These are phyloP conservation scores for Alfaro cultratus DNA, from an alignment of 2,797 vertebrate species.

Conservation along the genomic window DNA sequence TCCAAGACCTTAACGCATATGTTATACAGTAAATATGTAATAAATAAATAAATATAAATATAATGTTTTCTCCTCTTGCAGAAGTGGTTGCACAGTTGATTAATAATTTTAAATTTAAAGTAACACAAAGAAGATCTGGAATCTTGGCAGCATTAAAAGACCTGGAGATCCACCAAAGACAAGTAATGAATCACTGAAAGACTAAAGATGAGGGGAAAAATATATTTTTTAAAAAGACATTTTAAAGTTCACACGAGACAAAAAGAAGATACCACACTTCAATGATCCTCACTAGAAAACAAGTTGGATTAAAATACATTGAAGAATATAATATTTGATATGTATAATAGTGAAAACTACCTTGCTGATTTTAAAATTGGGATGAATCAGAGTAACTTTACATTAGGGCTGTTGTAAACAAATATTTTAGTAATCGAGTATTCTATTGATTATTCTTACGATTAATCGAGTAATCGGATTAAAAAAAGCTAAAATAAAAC, in stretches of 20 bases:
- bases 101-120: not conserved
- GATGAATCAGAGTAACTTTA: not conserved
- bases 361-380: not conserved
- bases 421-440: too few relatives aligned
- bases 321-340: not conserved
- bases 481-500: too few relatives aligned
- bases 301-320: not conserved
- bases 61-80: not conserved
- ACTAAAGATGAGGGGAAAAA: not conserved
- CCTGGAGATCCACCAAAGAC: not conserved
- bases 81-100: not conserved
- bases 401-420: not conserved
- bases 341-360: not conserved
- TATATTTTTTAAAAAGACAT: not conserved
- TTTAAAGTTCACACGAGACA: not conserved
- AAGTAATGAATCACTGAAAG: not conserved
- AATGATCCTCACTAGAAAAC: not conserved
- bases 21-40: not conserved
- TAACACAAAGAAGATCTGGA: not conserved
- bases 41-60: too few relatives aligned
- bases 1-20: not conserved
- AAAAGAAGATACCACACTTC: not conserved
- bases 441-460: too few relatives aligned
- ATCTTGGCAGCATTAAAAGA: not conserved
- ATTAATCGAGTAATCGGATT: too few relatives aligned